Evolutionary conservation across 30 jellyfish, hydroid and myxozoan genomes (phyloP), one percentile per base, ranked within the genome.

Genomic region (Chrysaora quinquecirrha): DNA sequence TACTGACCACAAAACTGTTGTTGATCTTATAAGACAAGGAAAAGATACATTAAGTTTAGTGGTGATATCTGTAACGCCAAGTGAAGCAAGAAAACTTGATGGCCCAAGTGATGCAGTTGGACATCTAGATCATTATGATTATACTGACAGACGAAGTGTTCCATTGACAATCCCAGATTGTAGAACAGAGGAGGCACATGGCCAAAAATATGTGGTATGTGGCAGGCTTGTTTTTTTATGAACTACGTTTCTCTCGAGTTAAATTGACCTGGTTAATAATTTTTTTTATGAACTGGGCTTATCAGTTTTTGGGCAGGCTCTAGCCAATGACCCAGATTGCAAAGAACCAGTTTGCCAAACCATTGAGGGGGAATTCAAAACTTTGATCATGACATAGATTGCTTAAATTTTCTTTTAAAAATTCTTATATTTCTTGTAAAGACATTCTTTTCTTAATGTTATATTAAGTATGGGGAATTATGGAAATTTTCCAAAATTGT

Each of bases 1-100:
- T 14, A 90, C 99, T 0, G 99, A 95, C 47, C 99, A 95, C 61
- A 79, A 95, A 56, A 80, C 75, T 47, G 99, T 95, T 78, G 99
- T 95, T 14, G 99, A 95, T 29, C 96, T 95, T 31, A 95, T 95
- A 21, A 54, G 97, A 12, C 90, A 95, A 76, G 97, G 99, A 6
- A 95, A 79, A 65, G 92, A 95, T 43, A 75, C 77, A 2, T 75
- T 95, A 38, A 48, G 86, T 23, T 30, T 95, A 71, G 87, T 79
- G 38, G 88, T 95, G 19, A 95, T 95, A 18, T 95, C 99, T 4
- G 99, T 95, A 30, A 87, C 99, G 3, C 97, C 99, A 19, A 95
- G 99, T 79, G 99, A 95, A 67, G 97, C 97, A 47, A 76, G 99
- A 29, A 95, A 95, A 75, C 93, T 95, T 21, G 99, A 95, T 77